A percentile compares a stretch with the other conserved stretches of the same genome.
phyloP scores from a whole-genome alignment of 2,113 vertebrate species.

The Kryptolebias marmoratus region DNA sequence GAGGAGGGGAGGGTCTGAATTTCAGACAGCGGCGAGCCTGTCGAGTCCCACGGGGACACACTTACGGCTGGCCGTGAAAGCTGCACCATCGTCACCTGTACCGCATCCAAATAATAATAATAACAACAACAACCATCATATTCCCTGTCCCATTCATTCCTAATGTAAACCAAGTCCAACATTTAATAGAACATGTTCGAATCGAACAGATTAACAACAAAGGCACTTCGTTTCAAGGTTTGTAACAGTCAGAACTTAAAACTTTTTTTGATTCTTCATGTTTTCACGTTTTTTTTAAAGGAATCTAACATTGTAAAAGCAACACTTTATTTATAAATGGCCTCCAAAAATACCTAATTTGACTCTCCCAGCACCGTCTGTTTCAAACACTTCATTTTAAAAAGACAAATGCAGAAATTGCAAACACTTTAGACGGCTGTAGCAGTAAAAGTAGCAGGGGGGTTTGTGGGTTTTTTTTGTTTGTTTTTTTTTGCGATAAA shows the following conservation, averaged over 20 bases:
- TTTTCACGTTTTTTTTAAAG: conserved; percentile 25
- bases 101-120: background rate
- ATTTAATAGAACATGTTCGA: conserved; percentile 1
- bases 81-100: conserved; percentile 26
- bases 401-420: background rate
- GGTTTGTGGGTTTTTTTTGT: background rate
- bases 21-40: conserved; percentile 74
- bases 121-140: conserved; percentile 7
- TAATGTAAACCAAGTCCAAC: conserved; percentile 21
- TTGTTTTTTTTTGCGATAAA: background rate
- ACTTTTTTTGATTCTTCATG: background rate
- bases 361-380: background rate
- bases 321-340: background rate
- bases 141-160: conserved; percentile 24
- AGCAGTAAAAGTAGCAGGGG: conserved; percentile 8
- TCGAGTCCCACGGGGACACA: conserved; percentile 72
- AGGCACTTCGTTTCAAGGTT: conserved; percentile 72
- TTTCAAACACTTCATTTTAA: background rate
- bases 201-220: conserved; percentile 58
- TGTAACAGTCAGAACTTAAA: conserved; percentile 12
- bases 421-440: background rate
- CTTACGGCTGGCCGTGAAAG: conserved; percentile 40
- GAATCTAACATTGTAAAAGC: background rate
- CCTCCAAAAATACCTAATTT: background rate
- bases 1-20: conserved; percentile 68